Evolutionary conservation across 2,797 vertebrate genomes (phyloP), one percentile per base, ranked within the genome.

Genomic region (Coregonus sp.): DNA sequence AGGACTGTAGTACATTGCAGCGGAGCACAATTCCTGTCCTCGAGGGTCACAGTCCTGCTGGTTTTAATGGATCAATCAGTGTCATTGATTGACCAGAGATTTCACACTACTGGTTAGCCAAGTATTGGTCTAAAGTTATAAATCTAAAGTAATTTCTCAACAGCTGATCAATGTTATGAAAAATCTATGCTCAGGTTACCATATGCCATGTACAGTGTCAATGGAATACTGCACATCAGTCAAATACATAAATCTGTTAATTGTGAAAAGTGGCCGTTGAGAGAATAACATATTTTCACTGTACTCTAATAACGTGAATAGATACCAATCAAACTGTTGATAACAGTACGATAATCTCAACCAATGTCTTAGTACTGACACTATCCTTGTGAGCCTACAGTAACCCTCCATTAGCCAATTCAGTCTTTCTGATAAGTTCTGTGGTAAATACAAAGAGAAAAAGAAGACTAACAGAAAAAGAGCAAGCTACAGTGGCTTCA

Each of bases 401-500:
- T 6, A 20, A 89, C 83, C 81, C 73, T 79, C 70, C 12, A 6
- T 80, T 65, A 66, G 81, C 89, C 89, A 82, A 83, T 78, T 79
- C 79, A 92, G 93, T 93, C 94, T 93, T 94, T 94, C 92, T 15
- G 90, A 93, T 95, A 95, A 29, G 56, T 61, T 91, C 82, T 92
- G 94, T 96, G n/a, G 56, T 94, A 66, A 33, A 51, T 11, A 70
- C 25, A 47, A 40, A 66, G 82, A 84, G 80, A 86, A 33, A 33
- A 33, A 25, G 25, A 78, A 82, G 78, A 86, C 75, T 79, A 69
- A 81, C 40, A 86, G 78, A 80, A 83, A 91, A 82, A 90, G 87
- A 89, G 89, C 96, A 97, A 98, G 96, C 96, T 98, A 98, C 96
- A 97, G 96, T 96, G 97, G 97, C 95, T 99, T 99, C 97, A 99